A percentile compares a stretch with the other conserved stretches of the same genome.
Conservation (phyloP, 2,113 vertebrate genomes). For the Lasiurus cinereus region DNA sequence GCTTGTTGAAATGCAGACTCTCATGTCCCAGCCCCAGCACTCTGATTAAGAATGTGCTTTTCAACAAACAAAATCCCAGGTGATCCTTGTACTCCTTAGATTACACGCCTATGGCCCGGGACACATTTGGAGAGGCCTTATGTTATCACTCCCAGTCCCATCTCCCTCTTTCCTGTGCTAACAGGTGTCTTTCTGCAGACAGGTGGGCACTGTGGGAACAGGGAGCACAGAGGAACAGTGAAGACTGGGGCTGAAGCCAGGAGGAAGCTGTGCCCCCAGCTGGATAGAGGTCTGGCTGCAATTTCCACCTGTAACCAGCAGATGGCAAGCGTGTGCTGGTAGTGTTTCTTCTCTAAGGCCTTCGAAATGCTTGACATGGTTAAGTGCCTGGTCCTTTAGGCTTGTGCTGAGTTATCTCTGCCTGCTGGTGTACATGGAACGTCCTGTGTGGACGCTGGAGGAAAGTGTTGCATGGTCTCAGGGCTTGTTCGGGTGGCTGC, state of each 20-base stretch:
- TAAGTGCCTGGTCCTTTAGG: conserved; percentile 37
- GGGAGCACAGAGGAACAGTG: fast-evolving
- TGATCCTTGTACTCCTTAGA: background rate
- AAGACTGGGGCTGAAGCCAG: background rate
- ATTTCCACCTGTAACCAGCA: conserved; percentile 82
- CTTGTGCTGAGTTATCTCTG: background rate
- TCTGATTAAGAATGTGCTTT: background rate
- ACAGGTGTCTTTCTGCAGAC: background rate
- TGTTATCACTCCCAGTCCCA: background rate
- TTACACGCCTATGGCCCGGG: background rate
- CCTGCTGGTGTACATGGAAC: too few species aligned
- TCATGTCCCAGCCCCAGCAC: fast-evolving
- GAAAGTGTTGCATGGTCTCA: background rate
- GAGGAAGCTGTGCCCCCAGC: fast-evolving
- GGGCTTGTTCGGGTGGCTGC: background rate
- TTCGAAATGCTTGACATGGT: conserved; percentile 88
- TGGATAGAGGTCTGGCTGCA: background rate
- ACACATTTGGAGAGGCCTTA: background rate
- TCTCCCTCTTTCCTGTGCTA: background rate
- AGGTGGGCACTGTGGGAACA: background rate
- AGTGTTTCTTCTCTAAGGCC: conserved; percentile 91
- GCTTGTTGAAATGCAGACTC: background rate
- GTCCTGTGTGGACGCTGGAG: fast-evolving
- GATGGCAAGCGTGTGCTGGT: conserved; percentile 93
- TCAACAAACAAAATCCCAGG: background rate